Base-by-base conservation (phyloP, 2,888 invertebrate genomes). In the Drosophila diplacantha region DNA sequence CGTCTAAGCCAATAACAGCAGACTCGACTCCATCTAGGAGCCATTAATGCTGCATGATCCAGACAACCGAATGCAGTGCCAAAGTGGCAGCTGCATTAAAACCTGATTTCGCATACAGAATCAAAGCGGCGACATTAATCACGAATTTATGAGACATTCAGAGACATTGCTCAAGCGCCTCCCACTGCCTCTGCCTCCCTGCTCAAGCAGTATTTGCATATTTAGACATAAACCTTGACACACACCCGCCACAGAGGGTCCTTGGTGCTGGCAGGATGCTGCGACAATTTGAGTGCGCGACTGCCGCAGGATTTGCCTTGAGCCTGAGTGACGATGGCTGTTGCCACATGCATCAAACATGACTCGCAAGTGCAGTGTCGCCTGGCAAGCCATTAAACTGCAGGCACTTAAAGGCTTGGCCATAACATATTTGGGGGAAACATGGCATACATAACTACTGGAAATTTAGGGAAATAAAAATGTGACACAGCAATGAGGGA, bases 261-360 rank as follows among this genome's bases (percentile, higher is more conserved):
- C 37, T 39, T 41, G 58, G 39, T 31, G 38, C 34, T 14, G n/a
- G 43, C 34, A 61, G 72, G 65, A 67, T 67, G 61, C 64, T 58
- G 72, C 56, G 65, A 74, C 74, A 74, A 71, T 73, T 74, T 75
- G 64, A 75, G 75, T 71, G 75, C 55, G 70, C 58, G 50, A 18
- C 60, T 67, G 72, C 51, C 67, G 47, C 72, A 67, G 63, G 59
- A 60, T 56, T 59, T 57, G 49, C 35, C 64, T 54, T 61, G 49
- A 55, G 63, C 31, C 43, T 54, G 49, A 52, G 47, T 58, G 51
- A 53, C 32, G 60, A 34, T 57, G 71, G 58, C 46, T 71, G 70
- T 63, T 71, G 70, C 62, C 62, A 52, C 71, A 70, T 60, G 73
- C 63, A 66, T 70, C 72, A 61, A 72, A 66, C 61, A 71, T 68